Base-by-base conservation (phyloP, 1,140 invertebrate genomes). In the Drosophila mojavensis region DNA sequence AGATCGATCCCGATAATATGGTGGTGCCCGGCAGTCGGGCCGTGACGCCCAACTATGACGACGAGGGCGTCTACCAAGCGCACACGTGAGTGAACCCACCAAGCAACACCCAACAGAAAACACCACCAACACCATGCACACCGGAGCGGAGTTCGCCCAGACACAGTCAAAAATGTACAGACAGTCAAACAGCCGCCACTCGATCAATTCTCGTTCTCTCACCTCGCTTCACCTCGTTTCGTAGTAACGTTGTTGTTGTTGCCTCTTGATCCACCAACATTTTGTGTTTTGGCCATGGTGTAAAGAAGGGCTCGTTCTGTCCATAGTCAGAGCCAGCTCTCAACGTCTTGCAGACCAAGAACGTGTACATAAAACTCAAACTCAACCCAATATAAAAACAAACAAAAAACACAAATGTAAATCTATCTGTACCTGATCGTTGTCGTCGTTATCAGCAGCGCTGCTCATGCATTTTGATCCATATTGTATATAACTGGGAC, bases 1-100 rank as follows among this genome's bases (percentile, higher is more conserved):
- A 91, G 45, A 58, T 91, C 58, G 91, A 92, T 79, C 88, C 90
- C 54, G 91, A 91, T 75, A 91, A 91, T 56, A 91, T 91, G 86
- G 90, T 91, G 53, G 77, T 91, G 67, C 83, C 83, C 51, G 90
- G 90, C 76, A 91, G 90, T 80, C 90, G 90, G 48, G 85, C 88
- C 41, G 80, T 79, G 28, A 90, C 90, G 50, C 90, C 90, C 41
- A 91, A 84, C 70, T 88, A 90, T 60, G 75, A 90, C 45, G 75
- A 90, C 60, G 79, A 86, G 55, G 83, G 84, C 50, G 84, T 86
- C 82, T 91, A 89, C 62, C 90, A 92, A 79, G 85, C 81, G 86
- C 91, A 92, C 84, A 92, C 84, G 91, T 92, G 91, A 92, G 91
- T 92, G 79, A 88, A 70, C 75, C 41, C 55, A 73, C 54, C 56